Conservation (phyloP, 1,140 invertebrate species). For the Leguminivora glycinivorella region DNA sequence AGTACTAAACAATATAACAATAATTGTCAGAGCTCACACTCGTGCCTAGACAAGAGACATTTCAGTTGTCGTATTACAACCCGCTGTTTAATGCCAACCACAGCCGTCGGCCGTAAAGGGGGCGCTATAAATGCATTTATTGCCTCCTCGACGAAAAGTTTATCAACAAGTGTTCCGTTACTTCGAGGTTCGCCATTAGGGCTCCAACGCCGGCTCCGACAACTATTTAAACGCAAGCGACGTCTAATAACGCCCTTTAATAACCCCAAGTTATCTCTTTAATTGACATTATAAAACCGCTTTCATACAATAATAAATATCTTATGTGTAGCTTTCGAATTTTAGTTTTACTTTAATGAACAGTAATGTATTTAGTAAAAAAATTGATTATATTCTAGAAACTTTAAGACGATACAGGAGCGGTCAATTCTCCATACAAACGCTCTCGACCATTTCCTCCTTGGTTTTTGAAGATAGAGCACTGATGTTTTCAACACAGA, state of each 20-base stretch:
- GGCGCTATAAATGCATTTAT: conserved; percentile 19
- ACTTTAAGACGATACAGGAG: too few species aligned
- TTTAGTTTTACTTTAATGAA: background rate
- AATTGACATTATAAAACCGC: background rate
- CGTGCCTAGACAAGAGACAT: background rate
- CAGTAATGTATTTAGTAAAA: background rate
- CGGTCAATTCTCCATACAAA: too few species aligned
- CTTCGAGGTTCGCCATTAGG: conserved; percentile 15
- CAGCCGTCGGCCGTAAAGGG: background rate
- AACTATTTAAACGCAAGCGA: background rate
- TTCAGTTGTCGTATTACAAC: background rate
- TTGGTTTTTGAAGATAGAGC: too few species aligned
- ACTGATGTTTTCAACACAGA: too few species aligned
- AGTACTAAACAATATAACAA: background rate
- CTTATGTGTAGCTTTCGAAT: background rate
- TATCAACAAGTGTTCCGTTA: conserved; percentile 24
- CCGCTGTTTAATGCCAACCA: conserved; percentile 3
- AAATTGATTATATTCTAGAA: conserved; percentile 13
- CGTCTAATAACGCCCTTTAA: conserved; percentile 7
- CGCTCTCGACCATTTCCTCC: too few species aligned
- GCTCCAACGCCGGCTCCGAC: background rate
- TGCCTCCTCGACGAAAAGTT: conserved; percentile 22
- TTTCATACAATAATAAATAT: background rate
- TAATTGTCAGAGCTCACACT: background rate
- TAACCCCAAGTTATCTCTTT: background rate